Base-by-base conservation (phyloP, 2,797 vertebrate genomes). In the Tinamus major region DNA sequence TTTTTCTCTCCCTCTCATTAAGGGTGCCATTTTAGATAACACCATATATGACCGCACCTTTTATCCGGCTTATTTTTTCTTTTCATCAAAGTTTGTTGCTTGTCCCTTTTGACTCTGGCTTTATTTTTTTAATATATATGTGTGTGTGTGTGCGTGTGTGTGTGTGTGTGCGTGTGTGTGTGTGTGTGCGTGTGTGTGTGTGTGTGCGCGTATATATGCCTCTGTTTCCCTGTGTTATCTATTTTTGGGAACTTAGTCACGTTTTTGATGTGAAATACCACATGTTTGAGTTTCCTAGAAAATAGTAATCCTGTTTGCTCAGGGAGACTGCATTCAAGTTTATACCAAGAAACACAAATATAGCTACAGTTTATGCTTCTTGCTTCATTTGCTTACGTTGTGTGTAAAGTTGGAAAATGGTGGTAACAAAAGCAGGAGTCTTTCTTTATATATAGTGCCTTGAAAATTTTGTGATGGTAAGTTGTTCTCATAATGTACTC, bases 231-330 rank as follows among this genome's bases (percentile, higher is more conserved):
- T 68, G 10, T 42, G 33, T 80, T 68, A 53, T 55, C 21, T 63
- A 48, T 39, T 93, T 63, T 68, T 61, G 26, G 37, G 46, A 64
- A 46, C 10, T 49, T 41, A 6, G 70, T 41, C 6, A 1, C 39
- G 4, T 46, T 91, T 81, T 88, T 87, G 53, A 53, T 82, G 17
- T 70, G 19, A 51, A 0, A 0, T 82, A 29, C 24, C 37, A 48
- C 10, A 12, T 71, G 19, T 20, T 71, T 85, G 65, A 13, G 42
- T 89, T 92, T 88, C 35, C 12, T 85, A 55, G 68, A 64, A 92
- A 64, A 55, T n/a, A 0, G 6, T 33, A 31, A 62, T 89, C 3
- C 10, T 58, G 21, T 91, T 46, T 91, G 20, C 46, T 92, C 12
- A 71, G 19, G n/a, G 46, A 51, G 85, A 18, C 37, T 46, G 10